Evolutionary conservation across 1,140 invertebrate species (phyloP).

Genomic region (Diabrotica undecimpunctata): DNA sequence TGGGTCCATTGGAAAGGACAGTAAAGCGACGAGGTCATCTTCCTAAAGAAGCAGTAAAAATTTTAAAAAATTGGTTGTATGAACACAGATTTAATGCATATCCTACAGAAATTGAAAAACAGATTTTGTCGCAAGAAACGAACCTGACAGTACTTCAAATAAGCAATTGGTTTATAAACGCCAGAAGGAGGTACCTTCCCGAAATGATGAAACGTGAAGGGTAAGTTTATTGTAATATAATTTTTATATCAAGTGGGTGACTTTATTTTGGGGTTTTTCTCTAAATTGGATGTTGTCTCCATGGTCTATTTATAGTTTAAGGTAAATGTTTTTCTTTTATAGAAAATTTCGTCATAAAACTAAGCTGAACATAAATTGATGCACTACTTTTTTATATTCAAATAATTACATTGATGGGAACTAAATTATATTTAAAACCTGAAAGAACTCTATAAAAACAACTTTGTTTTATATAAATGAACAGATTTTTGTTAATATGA

Average conservation of each 20-base stretch:
- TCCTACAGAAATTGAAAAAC: slow-evolving; percentile 90
- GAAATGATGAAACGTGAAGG: slow-evolving; percentile 77
- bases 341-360: no score
- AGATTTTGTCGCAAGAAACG: slow-evolving; percentile 78
- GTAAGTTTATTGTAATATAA: slow-evolving; percentile 1
- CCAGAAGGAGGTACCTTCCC: slow-evolving; percentile 65
- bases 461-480: no score
- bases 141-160: slow-evolving; percentile 85
- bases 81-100: slow-evolving; percentile 94
- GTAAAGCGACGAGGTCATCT: slow-evolving; percentile 84
- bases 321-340: slow-evolving; percentile 5
- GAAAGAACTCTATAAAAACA: no score
- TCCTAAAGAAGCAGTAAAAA: slow-evolving; percentile 87
- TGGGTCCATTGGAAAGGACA: slow-evolving; percentile 27
- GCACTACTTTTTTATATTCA: no score
- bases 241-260: not conserved
- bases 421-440: no score
- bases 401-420: no score
- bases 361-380: no score
- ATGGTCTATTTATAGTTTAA: slow-evolving; percentile 16
- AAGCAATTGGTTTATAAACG: slow-evolving; percentile 85
- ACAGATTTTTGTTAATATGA: no score
- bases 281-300: slow-evolving; percentile 12
- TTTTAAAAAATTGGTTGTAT: slow-evolving; percentile 88
- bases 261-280: slow-evolving; percentile 17